phyloP scores from a whole-genome alignment of 1,140 invertebrate species.

The Prorops nasuta region DNA sequence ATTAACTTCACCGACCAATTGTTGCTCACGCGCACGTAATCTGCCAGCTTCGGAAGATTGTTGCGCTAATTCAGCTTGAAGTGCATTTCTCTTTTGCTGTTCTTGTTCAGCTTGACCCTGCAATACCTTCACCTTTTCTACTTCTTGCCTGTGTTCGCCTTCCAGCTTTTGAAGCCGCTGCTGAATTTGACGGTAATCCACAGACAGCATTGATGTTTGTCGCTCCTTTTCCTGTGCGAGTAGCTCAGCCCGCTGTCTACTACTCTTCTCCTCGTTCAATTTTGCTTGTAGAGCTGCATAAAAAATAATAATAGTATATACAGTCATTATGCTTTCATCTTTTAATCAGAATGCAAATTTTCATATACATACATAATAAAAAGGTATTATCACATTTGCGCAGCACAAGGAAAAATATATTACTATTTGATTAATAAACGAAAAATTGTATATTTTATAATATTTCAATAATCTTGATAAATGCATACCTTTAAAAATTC shows the following conservation, averaged over 20 bases:
- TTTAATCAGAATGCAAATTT: conserved; percentile 8
- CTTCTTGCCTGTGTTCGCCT: conserved; percentile 83
- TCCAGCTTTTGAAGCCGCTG: conserved; percentile 86
- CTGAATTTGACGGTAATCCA: conserved; percentile 90
- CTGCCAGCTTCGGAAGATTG: conserved; percentile 72
- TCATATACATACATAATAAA: conserved; percentile 1
- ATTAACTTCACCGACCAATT: conserved; percentile 69
- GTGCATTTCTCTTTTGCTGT: conserved; percentile 71
- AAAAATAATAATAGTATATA: conserved; percentile 4
- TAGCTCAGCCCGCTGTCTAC: conserved; percentile 79
- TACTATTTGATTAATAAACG: no score
- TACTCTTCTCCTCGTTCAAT: conserved; percentile 84
- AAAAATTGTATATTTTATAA: no score
- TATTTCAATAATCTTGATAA: not conserved
- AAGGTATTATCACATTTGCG: conserved; percentile 1
- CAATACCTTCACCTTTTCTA: conserved; percentile 81
- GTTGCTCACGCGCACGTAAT: conserved; percentile 73
- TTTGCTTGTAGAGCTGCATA: conserved; percentile 81
- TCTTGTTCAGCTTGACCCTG: conserved; percentile 88
- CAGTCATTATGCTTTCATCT: not conserved
- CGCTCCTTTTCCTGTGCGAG: conserved; percentile 87
- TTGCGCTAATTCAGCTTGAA: conserved; percentile 73
- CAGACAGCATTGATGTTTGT: conserved; percentile 89
- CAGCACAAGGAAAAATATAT: not conserved
- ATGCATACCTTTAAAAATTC: conserved; percentile 54